phyloP scores from a whole-genome alignment of 1,140 invertebrate species.

The Apis mellifera region DNA sequence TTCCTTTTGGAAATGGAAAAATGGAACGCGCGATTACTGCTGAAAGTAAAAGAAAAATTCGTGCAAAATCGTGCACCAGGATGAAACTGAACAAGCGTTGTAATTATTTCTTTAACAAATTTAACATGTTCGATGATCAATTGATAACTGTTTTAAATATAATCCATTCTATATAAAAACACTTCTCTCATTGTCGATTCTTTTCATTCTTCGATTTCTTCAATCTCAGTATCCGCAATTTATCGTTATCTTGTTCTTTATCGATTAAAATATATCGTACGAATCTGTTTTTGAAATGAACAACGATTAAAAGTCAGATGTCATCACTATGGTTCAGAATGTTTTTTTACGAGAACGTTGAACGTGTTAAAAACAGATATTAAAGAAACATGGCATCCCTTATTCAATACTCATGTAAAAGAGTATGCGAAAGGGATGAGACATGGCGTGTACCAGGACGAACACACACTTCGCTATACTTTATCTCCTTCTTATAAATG shows the following conservation, averaged over 20 bases:
- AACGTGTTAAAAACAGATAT: slow-evolving; percentile 37
- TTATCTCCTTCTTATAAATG: slow-evolving; percentile 71
- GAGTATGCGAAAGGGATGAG: slow-evolving; percentile 17
- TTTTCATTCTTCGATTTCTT: no score
- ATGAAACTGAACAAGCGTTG: no score
- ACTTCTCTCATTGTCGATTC: no score
- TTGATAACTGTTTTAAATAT: no score
- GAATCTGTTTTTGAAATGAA: not conserved
- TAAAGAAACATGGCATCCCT: slow-evolving; percentile 19
- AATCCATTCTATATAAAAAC: no score
- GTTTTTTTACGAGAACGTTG: not conserved
- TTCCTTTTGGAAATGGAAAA: not conserved
- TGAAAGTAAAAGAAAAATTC: no score
- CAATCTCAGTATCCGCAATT: no score
- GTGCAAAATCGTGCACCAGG: no score
- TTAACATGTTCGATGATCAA: no score
- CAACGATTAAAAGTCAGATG: slow-evolving; percentile 3
- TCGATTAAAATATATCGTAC: not conserved
- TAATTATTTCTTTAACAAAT: no score
- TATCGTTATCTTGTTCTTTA: no score
- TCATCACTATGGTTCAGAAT: not conserved
- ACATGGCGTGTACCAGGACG: slow-evolving; percentile 33
- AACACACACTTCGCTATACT: slow-evolving; percentile 52
- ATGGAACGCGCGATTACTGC: not conserved
- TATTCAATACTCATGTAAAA: slow-evolving; percentile 17